Base-by-base conservation (phyloP, 2,888 invertebrate genomes). In the Vandiemenella viatica region DNA sequence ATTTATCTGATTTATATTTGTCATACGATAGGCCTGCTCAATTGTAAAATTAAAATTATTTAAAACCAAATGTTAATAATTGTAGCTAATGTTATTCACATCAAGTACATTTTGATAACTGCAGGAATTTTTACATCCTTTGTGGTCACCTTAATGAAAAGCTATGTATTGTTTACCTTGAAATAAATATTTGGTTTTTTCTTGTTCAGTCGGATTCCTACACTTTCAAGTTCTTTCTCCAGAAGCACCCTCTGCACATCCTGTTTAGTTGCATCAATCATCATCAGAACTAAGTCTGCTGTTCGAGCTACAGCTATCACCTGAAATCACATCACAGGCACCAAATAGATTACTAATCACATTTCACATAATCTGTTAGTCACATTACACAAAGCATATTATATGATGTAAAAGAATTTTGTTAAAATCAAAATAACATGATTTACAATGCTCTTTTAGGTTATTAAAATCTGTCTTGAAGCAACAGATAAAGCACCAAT, bases 301-400 rank as follows among this genome's bases (percentile, higher is more conserved):
- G 98, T 98, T 60, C 98, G 76, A 0, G 97, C 98, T 7, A 99
- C 98, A 13, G 98, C 96, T 65, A 99, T 98, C 8, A 98, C 93
- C 76, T 76, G 58, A 0, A 59, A 50, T n/a, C n/a, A n/a, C n/a
- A n/a, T n/a, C n/a, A 46, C 32, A 37, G 19, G 16, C n/a, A 45
- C 4, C 10, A 18, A 37, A 40, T 17, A 3, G 40, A 40, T 20
- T 19, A 32, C n/a, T 37, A 23, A 17, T 47, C n/a, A 18, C 41
- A 41, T 13, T 1, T 15, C 21, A 49, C 10, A 20, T 42, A 23
- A 45, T 20, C 19, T 44, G 17, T 17, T 40, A 16, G 8, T 40
- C 32, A 32, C 3, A 13, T 32, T 32, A 32, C 32, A 32, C 10
- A 6, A 23, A 3, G n/a, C n/a, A 13, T 4, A 10, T 32, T 10